A percentile compares a stretch with the other conserved stretches of the same genome.
phyloP scores from a whole-genome alignment of 2,113 vertebrate species.

The Nestor notabilis region DNA sequence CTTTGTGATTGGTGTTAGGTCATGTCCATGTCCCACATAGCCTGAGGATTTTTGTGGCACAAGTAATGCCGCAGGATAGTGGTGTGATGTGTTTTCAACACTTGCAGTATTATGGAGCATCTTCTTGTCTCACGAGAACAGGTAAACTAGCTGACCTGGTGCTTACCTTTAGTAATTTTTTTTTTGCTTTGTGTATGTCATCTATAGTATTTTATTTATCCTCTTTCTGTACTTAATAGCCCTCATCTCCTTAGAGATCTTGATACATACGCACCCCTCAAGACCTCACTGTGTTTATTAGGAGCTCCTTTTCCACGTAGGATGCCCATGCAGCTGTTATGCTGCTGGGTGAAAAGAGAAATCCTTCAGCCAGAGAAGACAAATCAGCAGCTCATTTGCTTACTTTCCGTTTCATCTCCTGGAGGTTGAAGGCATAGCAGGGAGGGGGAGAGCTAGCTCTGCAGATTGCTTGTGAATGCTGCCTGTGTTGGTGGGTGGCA shows the following conservation, averaged over 20 bases:
- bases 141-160: neutral
- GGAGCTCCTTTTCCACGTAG: neutral
- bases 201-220: neutral
- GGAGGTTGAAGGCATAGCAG: neutral
- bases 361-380: neutral
- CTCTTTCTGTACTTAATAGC: neutral
- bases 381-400: neutral
- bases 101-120: neutral
- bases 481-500: neutral
- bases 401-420: neutral
- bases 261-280: fast-evolving
- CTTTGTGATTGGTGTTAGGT: neutral
- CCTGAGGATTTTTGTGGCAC: neutral
- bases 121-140: fast-evolving
- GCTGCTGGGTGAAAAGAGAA: neutral
- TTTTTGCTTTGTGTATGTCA: neutral
- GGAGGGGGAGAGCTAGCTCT: neutral
- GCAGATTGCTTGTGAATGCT: neutral
- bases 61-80: fast-evolving
- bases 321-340: neutral
- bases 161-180: neutral
- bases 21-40: neutral
- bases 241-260: neutral
- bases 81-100: neutral
- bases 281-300: neutral